phyloP scores from a whole-genome alignment of 1,140 invertebrate species.

The Aphelenchoides fujianensis region DNA sequence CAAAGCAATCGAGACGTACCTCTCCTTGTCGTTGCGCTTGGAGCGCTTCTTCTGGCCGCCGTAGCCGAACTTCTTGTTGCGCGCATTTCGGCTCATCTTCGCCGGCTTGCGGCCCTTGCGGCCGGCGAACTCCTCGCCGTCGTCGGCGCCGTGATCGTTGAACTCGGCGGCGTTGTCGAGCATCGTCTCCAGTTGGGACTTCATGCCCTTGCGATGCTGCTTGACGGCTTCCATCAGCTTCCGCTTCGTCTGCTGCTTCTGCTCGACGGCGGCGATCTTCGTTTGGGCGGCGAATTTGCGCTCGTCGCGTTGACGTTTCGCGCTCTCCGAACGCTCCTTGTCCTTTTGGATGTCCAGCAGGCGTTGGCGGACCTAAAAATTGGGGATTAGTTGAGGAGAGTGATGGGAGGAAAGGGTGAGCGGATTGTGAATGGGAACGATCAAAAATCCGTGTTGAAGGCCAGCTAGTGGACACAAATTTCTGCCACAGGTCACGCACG shows the following conservation, averaged over 20 bases:
- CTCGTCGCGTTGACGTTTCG: slow-evolving; percentile 80
- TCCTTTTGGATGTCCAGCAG: slow-evolving; percentile 78
- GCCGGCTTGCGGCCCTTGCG: slow-evolving; percentile 28
- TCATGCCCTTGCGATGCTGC: slow-evolving; percentile 63
- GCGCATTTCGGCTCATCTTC: slow-evolving; percentile 42
- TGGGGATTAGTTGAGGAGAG: no score
- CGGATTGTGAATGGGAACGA: no score
- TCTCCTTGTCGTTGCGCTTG: slow-evolving; percentile 82
- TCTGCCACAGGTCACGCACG: no score
- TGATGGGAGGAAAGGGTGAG: no score
- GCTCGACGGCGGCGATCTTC: slow-evolving; percentile 74
- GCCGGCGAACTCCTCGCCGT: background rate
- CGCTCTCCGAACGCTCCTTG: slow-evolving; percentile 80
- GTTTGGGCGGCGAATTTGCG: slow-evolving; percentile 79
- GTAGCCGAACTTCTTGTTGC: slow-evolving; percentile 86
- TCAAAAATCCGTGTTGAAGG: no score
- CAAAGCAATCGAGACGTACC: no score
- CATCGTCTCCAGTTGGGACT: slow-evolving; percentile 60
- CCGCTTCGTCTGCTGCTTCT: slow-evolving; percentile 77
- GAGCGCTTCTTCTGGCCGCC: slow-evolving; percentile 87
- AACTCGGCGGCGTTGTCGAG: slow-evolving; percentile 62
- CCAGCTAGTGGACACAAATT: no score
- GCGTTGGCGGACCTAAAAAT: slow-evolving; percentile 73
- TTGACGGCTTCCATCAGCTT: slow-evolving; percentile 67
- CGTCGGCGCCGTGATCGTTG: slow-evolving; percentile 58